Base-by-base conservation (phyloP, 2,797 vertebrate genomes). In the Macroramphosus scolopax region DNA sequence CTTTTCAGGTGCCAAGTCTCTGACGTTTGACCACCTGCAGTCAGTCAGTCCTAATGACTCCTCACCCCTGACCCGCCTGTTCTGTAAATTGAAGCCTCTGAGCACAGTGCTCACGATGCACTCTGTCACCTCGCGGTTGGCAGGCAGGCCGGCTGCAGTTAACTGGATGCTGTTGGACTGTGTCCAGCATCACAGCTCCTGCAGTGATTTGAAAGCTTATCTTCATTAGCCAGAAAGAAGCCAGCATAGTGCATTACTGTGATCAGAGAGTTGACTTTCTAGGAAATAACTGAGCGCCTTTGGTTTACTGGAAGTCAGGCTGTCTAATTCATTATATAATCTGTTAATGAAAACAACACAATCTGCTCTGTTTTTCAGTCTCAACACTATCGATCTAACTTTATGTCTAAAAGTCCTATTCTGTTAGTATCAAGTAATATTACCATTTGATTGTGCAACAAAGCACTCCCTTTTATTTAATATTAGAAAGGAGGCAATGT, bases 191-290 rank as follows among this genome's bases (percentile, higher is more conserved):
- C 68, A 48, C 29, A 22, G 60, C 62, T 77, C 62, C 46, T 58
- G 60, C 60, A 77, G 51, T 59, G 62, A 74, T 72, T 75, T 70
- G 56, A 84, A 85, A 84, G 68, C 68, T 72, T 72, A 75, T 84
- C 63, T 69, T 82, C 80, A 84, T 82, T 85, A 77, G 52, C 51
- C 17, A 60, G 67, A 77, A 58, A 56, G 65, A 75, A 54, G 51
- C 41, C 46, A 24, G 40, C 51, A 50, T 29, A 47, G 60, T 74
- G 53, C 61, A 65, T 81, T 80, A 77, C 51, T 78, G 54, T 67
- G 53, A 79, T 75, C 69, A 60, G 25, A 28, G 43, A 67, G 49
- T 47, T 32, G 50, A 68, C 57, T 63, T 61, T 33, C 22, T 45
- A 42, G 67, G 33, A 61, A 70, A 53, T 61, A 53, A 64, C 22